Conservation (phyloP, 2,888 invertebrate species). For the Drosophila neotestacea region DNA sequence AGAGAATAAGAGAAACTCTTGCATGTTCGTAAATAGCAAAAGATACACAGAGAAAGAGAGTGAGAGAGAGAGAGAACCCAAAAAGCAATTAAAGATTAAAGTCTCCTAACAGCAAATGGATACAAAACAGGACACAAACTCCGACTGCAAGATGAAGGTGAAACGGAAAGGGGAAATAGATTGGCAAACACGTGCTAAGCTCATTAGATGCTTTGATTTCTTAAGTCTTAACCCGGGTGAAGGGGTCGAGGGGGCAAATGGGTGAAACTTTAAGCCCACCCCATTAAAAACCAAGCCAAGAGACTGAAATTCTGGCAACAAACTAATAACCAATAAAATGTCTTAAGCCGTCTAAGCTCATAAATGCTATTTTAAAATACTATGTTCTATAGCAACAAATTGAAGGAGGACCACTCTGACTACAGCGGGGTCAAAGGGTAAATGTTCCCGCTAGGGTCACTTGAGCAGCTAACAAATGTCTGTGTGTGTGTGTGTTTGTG, state of each 20-base stretch:
- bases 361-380: conserved; percentile 77
- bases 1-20: not conserved
- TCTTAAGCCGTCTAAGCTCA: conserved; percentile 74
- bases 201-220: conserved; percentile 74
- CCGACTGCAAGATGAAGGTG: not conserved
- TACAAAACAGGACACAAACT: conserved; percentile 20
- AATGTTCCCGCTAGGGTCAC: conserved; percentile 35
- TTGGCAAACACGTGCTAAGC: conserved; percentile 79
- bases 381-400: conserved; percentile 39
- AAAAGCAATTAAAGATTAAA: conserved; percentile 77
- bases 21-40: conserved; percentile 26
- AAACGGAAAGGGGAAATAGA: conserved; percentile 38
- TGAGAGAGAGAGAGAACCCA: conserved; percentile 11
- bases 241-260: not conserved
- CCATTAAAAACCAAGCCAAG: conserved; percentile 13
- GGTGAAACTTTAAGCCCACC: conserved; percentile 27
- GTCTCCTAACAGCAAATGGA: conserved; percentile 32
- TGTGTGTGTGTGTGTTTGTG: conserved; percentile 21
- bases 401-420: not conserved
- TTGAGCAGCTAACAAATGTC: conserved; percentile 4
- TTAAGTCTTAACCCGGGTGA: conserved; percentile 18
- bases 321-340: conserved; percentile 79
- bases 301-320: conserved; percentile 55
- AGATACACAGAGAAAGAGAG: not conserved
- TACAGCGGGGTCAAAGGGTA: conserved; percentile 37